These are phyloP conservation scores for Apis dorsata DNA, from an alignment of 1,140 invertebrate genomes.

Conservation along the genomic window DNA sequence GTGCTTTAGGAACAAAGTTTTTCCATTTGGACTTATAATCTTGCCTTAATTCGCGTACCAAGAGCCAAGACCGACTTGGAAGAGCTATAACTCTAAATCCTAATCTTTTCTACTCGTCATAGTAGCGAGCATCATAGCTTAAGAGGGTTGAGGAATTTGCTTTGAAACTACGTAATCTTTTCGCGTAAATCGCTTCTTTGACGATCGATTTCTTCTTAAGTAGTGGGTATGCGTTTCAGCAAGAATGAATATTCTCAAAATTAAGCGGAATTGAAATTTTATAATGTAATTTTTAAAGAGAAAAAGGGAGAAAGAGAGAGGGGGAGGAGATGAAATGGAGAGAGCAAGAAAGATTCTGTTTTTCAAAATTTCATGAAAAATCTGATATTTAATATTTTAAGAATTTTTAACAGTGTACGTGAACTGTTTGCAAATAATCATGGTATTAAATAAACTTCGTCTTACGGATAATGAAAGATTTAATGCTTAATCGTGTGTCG, in stretches of 20 bases:
- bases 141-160: constrained; percentile 1
- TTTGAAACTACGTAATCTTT: background rate
- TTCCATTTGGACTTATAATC: constrained; percentile 33
- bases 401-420: no score
- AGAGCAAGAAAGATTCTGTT: no score
- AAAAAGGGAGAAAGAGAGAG: no score
- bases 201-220: background rate
- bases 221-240: no score
- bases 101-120: constrained; percentile 16
- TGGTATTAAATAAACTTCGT: background rate
- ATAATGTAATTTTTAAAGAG: no score
- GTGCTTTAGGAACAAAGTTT: constrained; percentile 30
- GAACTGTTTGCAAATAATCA: no score
- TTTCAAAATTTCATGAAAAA: no score
- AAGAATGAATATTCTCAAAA: no score
- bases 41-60: background rate
- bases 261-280: no score
- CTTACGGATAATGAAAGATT: background rate
- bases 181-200: background rate
- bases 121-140: background rate
- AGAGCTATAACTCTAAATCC: constrained; percentile 8
- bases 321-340: no score
- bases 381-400: no score
- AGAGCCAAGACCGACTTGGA: background rate
- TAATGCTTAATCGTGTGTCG: background rate